These are phyloP conservation scores for Lateolabrax maculatus DNA, from an alignment of 2,797 vertebrate species.

Conservation along the genomic window DNA sequence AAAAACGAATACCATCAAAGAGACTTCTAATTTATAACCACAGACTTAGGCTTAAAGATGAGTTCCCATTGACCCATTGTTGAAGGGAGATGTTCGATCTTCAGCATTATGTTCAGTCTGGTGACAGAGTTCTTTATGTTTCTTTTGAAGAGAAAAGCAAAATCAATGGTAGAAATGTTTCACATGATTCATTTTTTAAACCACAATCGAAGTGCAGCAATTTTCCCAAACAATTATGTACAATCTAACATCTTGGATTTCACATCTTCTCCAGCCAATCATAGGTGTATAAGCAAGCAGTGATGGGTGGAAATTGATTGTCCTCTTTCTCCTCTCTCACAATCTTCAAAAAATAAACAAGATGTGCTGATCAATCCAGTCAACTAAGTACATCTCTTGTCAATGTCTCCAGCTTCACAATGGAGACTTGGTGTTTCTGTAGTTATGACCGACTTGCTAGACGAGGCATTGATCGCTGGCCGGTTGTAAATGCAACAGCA, in stretches of 20 bases:
- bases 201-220: conserved; percentile 89
- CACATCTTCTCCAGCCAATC: conserved; percentile 76
- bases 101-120: conserved; percentile 82
- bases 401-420: conserved; percentile 84
- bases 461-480: conserved; percentile 82
- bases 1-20: conserved; percentile 74
- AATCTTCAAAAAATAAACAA: conserved; percentile 81
- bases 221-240: conserved; percentile 93
- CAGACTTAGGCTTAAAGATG: conserved; percentile 82
- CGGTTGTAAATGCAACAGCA: conserved; percentile 80
- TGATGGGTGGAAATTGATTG: conserved; percentile 82
- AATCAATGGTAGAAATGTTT: conserved; percentile 91
- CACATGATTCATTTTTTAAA: conserved; percentile 86
- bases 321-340: conserved; percentile 73
- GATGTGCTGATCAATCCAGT: conserved; percentile 88
- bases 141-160: conserved; percentile 81
- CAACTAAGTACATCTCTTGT: conserved; percentile 85
- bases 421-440: conserved; percentile 82
- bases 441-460: conserved; percentile 82
- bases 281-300: conserved; percentile 67
- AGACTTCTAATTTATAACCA: conserved; percentile 77
- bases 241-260: conserved; percentile 86
- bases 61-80: conserved; percentile 84
- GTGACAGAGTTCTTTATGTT: conserved; percentile 87
- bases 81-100: conserved; percentile 88